These are phyloP conservation scores for Ennomos erosarius DNA, from an alignment of 2,888 invertebrate genomes.

Conservation along the genomic window DNA sequence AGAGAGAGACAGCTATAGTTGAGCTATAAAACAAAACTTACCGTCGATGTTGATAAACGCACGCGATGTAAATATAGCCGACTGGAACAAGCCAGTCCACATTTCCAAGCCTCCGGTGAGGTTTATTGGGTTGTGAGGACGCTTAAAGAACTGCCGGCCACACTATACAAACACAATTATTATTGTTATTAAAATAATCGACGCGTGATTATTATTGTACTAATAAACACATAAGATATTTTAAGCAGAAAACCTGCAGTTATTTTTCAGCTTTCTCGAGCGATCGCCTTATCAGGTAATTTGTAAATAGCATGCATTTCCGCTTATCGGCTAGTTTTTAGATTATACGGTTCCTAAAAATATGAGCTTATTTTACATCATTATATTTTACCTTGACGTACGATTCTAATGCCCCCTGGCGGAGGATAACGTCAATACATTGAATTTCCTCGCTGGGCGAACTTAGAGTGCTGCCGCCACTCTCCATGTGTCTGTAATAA, in stretches of 20 bases:
- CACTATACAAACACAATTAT: slow-evolving; percentile 71
- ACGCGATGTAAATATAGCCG: slow-evolving; percentile 94
- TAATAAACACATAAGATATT: no score
- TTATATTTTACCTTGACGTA: slow-evolving; percentile 72
- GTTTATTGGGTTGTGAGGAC: slow-evolving; percentile 75
- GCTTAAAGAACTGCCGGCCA: slow-evolving; percentile 92
- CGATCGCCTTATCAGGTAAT: no score
- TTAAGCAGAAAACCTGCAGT: no score
- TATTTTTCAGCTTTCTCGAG: no score
- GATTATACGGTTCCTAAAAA: no score
- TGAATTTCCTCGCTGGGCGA: slow-evolving; percentile 88
- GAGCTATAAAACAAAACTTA: slow-evolving; percentile 54
- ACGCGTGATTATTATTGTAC: no score
- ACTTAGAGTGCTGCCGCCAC: slow-evolving; percentile 62
- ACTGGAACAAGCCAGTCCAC: slow-evolving; percentile 97
- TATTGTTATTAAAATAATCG: background rate
- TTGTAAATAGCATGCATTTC: no score
- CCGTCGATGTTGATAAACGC: slow-evolving; percentile 97
- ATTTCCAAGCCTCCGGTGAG: slow-evolving; percentile 94
- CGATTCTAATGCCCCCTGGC: slow-evolving; percentile 89
- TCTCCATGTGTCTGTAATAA: slow-evolving; percentile 66
- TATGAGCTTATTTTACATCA: no score
- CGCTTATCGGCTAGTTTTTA: background rate
- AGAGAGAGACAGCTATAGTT: background rate
- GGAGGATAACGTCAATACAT: slow-evolving; percentile 94